Evolutionary conservation across 30 jellyfish, hydroid and myxozoan species (phyloP).

Genomic region (Calvadosia cruxmelitensis): DNA sequence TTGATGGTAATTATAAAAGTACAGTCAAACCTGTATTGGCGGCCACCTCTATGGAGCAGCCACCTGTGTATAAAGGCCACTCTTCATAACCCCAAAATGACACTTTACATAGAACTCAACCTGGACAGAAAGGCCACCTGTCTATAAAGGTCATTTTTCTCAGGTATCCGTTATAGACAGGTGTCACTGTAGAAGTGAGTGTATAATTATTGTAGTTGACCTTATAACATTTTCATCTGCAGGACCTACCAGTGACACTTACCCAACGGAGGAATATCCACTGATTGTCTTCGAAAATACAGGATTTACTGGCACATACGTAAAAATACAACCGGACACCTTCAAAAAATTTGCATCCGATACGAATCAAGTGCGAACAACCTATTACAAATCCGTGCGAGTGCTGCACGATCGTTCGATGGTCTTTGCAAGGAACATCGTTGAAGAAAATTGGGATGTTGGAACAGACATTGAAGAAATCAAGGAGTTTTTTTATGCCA

Average conservation of each 20-base stretch:
- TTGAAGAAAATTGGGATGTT: too few relatives aligned
- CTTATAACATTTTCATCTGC: background rate
- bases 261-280: constrained; percentile 82
- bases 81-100: too few relatives aligned
- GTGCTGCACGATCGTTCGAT: constrained; percentile 71
- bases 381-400: constrained; percentile 60
- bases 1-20: too few relatives aligned
- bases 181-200: too few relatives aligned
- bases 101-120: too few relatives aligned
- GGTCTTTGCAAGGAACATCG: constrained; percentile 61
- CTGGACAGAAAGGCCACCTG: too few relatives aligned
- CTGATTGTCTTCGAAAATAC: constrained; percentile 55
- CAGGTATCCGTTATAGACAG: too few relatives aligned
- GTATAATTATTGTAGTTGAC: too few relatives aligned
- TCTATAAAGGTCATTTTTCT: too few relatives aligned
- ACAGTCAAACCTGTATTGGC: too few relatives aligned
- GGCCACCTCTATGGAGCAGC: too few relatives aligned
- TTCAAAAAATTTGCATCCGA: constrained; percentile 64
- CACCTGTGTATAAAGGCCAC: too few relatives aligned
- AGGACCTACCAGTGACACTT: constrained; percentile 70
- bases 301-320: constrained; percentile 49
- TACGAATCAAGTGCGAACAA: constrained; percentile 57
- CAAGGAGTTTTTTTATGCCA: constrained; percentile 68
- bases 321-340: constrained; percentile 64
- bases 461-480: constrained; percentile 73